Base-by-base conservation (phyloP, 1,140 invertebrate genomes). In the Drosophila nigrodunni region DNA sequence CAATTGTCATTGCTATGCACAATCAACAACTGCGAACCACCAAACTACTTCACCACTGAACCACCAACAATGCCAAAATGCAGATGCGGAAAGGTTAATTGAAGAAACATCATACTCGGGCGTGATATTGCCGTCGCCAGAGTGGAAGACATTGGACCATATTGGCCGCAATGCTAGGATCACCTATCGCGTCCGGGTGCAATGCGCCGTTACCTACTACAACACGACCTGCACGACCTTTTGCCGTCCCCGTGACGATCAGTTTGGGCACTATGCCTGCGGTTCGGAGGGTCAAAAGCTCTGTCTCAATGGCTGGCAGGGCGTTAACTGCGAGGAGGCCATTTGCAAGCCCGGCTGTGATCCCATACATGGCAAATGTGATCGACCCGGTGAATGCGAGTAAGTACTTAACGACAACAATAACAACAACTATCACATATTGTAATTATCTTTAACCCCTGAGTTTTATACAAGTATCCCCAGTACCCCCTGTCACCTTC, bases 241-340 rank as follows among this genome's bases (percentile, higher is more conserved):
- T 91, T 99, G 98, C 93, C 94, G 97, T 61, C 96, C 97, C 54
- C 94, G 98, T 52, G 95, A 99, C 93, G 98, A 99, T 93, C 95
- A 96, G 90, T 98, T 98, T 92, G 98, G 98, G 18, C 98, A 99
- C 94, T 98, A 98, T 93, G 95, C 95, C 59, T 99, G 98, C 94
- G 95, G 96, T 77, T 93, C 95, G 57, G 95, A 96, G 92, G 98
- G 98, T 68, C 96, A 98, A 93, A 98, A 98, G 93, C 95, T 96
- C 50, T 99, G 98, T 93, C 95, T 98, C 77, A 94, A 95, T 68
- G 98, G 98, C 77, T 99, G 98, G 98, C 96, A 96, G 92, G 98
- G 98, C 61, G 94, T 95, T 83, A 98, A 98, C 92, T 99, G 98
- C 93, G 97, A 98, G 93, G 96, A 95, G 93, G 97, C 97, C 59